phyloP scores from a whole-genome alignment of 2,113 vertebrate species.

The Lontra canadensis region DNA sequence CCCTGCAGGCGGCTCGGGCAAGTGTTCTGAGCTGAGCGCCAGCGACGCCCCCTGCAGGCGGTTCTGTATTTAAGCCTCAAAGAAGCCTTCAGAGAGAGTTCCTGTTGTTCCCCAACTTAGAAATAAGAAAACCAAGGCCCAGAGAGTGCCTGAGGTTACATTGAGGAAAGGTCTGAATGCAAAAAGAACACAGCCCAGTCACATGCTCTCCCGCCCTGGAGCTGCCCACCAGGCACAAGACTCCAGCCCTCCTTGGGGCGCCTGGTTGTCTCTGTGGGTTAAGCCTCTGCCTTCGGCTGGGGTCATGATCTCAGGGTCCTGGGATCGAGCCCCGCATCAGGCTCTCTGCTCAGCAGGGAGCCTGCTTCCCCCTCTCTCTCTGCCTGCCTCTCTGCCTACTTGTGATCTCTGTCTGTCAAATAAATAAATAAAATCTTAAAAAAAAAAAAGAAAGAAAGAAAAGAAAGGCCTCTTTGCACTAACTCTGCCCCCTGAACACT shows the following conservation, averaged over 20 bases:
- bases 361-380: no score
- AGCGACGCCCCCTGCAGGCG: background rate
- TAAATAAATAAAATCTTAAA: no score
- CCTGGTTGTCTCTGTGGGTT: no score
- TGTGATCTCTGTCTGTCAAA: no score
- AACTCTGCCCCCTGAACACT: background rate
- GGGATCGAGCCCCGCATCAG: no score
- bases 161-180: background rate
- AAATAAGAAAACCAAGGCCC: background rate
- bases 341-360: no score
- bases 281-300: no score
- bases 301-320: no score
- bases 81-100: background rate
- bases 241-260: background rate
- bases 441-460: no score
- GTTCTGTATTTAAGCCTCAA: background rate
- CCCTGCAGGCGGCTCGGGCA: background rate
- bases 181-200: background rate
- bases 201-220: background rate
- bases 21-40: background rate
- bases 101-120: background rate
- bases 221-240: background rate
- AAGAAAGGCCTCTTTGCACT: background rate
- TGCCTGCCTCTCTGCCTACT: no score
- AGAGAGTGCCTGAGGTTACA: background rate